phyloP scores from a whole-genome alignment of 2,888 invertebrate species.

The Teleogryllus oceanicus region DNA sequence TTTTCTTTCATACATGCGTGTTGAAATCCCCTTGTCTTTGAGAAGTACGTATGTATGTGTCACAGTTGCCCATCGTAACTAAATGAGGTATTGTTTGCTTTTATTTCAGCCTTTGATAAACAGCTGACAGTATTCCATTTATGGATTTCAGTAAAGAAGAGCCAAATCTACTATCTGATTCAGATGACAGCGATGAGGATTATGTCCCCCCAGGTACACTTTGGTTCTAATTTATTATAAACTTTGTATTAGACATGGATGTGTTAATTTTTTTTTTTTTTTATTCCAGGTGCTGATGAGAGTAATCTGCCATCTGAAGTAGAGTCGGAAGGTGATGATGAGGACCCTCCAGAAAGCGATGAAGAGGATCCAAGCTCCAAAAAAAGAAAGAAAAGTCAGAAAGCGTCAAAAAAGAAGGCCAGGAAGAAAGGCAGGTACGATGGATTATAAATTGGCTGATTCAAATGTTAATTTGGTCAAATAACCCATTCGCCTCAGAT shows the following conservation, averaged over 20 bases:
- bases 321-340: constrained; percentile 55
- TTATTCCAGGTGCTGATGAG: constrained; percentile 52
- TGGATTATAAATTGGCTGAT: too few species aligned
- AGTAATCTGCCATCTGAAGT: constrained; percentile 50
- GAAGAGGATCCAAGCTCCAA: constrained; percentile 56
- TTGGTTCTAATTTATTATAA: too few species aligned
- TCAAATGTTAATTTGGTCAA: too few species aligned
- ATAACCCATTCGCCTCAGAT: too few species aligned
- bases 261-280: background rate
- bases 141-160: constrained; percentile 28
- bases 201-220: constrained; percentile 56
- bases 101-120: too few species aligned
- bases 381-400: constrained; percentile 54
- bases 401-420: constrained; percentile 42
- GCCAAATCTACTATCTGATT: constrained; percentile 34
- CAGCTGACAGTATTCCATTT: background rate
- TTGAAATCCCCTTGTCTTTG: too few species aligned
- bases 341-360: constrained; percentile 56
- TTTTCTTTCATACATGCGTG: too few species aligned
- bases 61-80: too few species aligned
- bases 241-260: too few species aligned
- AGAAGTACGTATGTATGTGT: too few species aligned
- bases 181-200: constrained; percentile 75
- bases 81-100: too few species aligned
- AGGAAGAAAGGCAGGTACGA: constrained; percentile 40